Base-by-base conservation (phyloP, 2,888 invertebrate genomes). In the Sipunculus nudus region DNA sequence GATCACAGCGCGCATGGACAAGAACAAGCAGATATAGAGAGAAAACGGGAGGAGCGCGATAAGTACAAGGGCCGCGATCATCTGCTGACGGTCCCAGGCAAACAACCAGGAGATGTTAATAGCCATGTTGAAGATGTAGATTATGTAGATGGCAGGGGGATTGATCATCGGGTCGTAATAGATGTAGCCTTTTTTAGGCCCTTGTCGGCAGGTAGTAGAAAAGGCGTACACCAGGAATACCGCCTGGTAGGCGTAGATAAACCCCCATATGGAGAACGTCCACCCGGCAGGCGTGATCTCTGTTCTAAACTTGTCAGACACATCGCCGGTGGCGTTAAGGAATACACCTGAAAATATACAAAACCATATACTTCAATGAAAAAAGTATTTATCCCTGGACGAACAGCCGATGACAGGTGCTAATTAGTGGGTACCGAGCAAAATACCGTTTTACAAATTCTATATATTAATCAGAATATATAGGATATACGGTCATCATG, bases 181-280 rank as follows among this genome's bases (percentile, higher is more conserved):
- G 6, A 76, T 38, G 1, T 73, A 69, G 10, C 74, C 75, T 6
- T 40, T 16, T 2, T 28, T 58, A 1, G 68, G n/a, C n/a, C n/a
- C 67, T 39, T 67, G 66, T 19, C 75, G 66, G 55, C 70, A 75
- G 10, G 75, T 68, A 2, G 71, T 63, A 13, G 70, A 39, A 16
- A 76, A 28, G 41, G 72, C 65, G 56, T 75, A 78, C n/a, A 76
- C 6, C 3, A 75, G 52, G 73, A 73, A 76, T 13, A 50, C 4
- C 2, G 29, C 29, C 53, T 78, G 75, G 73, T 75, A 78, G 4
- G 71, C 48, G 64, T 76, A 78, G 57, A 79, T 78, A 0, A 71
- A 72, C 70, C 77, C 76, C 73, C 74, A 75, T 38, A 76, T 76
- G 41, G 70, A 67, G 64, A 79, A 78, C 2, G 76, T 75, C 77